These are phyloP conservation scores for Tetanocera ferruginea DNA, from an alignment of 2,888 invertebrate genomes.

Conservation along the genomic window DNA sequence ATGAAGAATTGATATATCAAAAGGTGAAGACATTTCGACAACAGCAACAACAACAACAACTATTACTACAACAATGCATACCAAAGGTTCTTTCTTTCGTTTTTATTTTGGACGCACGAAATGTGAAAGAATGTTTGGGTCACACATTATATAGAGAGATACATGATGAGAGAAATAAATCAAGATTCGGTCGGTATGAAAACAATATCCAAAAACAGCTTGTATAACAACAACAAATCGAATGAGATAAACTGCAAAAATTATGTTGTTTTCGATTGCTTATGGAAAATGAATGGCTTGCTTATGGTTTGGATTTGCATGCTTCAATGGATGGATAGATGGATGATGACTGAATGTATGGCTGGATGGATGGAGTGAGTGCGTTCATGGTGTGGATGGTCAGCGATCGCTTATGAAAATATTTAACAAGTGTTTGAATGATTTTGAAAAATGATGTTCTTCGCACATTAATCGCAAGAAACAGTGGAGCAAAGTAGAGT, in stretches of 20 bases:
- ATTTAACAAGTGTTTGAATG: conserved; percentile 68
- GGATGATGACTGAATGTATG: background rate
- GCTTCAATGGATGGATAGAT: background rate
- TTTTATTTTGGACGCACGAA: background rate
- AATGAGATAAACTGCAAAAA: conserved; percentile 7
- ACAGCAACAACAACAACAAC: conserved; percentile 7
- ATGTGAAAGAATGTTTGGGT: no score
- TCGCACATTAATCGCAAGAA: conserved; percentile 39
- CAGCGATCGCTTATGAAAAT: conserved; percentile 63
- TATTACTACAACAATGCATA: conserved; percentile 16
- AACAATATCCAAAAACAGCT: conserved; percentile 15
- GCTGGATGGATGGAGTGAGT: background rate
- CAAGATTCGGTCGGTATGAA: conserved; percentile 9
- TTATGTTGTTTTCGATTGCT: background rate
- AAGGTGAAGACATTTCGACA: conserved; percentile 35
- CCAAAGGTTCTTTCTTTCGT: background rate
- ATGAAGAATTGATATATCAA: conserved; percentile 30
- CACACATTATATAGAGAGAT: no score
- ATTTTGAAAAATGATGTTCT: conserved; percentile 67
- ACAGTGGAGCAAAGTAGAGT: conserved; percentile 36
- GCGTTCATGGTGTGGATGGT: background rate
- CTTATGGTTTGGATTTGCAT: background rate
- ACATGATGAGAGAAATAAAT: background rate
- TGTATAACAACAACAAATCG: background rate
- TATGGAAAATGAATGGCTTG: conserved; percentile 4